Conservation (phyloP, 2,797 vertebrate genomes). For the Oreonectes daqikongensis region DNA sequence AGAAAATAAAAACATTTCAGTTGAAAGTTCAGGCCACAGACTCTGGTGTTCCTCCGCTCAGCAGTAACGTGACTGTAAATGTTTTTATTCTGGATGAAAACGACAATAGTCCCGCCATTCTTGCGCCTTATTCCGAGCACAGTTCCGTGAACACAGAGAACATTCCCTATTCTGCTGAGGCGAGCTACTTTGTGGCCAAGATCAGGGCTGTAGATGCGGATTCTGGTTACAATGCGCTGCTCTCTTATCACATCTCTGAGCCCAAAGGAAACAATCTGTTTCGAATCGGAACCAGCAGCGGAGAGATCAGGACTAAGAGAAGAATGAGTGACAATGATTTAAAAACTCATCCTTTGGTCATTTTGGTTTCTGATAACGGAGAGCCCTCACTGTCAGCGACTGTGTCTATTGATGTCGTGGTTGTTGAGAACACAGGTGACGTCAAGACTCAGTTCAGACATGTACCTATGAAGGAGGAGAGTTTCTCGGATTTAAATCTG, state of each 20-base stretch:
- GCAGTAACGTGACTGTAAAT: conserved; percentile 64
- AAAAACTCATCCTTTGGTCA: conserved; percentile 67
- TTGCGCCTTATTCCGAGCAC: conserved; percentile 81
- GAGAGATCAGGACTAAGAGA: conserved; percentile 71
- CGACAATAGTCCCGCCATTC: conserved; percentile 64
- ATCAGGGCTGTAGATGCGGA: conserved; percentile 71
- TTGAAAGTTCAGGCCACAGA: conserved; percentile 69
- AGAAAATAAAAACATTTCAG: conserved; percentile 60
- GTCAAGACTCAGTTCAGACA: conserved; percentile 66
- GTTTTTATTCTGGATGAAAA: conserved; percentile 71
- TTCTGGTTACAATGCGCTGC: conserved; percentile 73
- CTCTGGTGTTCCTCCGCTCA: conserved; percentile 69
- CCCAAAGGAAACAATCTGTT: conserved; percentile 70
- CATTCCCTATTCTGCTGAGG: conserved; percentile 77
- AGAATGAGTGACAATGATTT: conserved; percentile 72
- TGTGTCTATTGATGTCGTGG: conserved; percentile 71
- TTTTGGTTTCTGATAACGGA: conserved; percentile 71
- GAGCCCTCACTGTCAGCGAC: conserved; percentile 70
- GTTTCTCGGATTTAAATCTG: conserved; percentile 69
- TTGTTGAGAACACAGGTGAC: conserved; percentile 64
- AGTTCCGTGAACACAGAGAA: conserved; percentile 78
- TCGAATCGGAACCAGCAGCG: conserved; percentile 68
- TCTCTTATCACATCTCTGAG: conserved; percentile 70
- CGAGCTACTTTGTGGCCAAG: conserved; percentile 70
- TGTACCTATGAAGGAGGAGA: conserved; percentile 65